Evolutionary conservation across 1,140 invertebrate species (phyloP), one percentile per base, ranked within the genome.

Genomic region (Pachypeltis micranthus): DNA sequence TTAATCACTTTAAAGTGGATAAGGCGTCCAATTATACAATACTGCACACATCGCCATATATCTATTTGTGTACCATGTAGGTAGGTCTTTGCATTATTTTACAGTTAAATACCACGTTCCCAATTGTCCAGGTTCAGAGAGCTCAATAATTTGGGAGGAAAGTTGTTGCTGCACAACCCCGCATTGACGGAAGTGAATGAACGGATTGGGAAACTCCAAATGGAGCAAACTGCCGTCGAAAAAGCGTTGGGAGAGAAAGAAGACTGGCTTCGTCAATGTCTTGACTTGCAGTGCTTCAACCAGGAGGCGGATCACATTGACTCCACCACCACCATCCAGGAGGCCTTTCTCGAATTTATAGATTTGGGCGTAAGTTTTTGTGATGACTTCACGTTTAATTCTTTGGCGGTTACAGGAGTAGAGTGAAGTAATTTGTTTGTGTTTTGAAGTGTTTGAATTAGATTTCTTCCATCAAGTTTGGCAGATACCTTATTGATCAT

Each of bases 281-380:
- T 92, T 19, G 89, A 95, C 69, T 76, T 96, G 57, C 89, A 92
- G 75, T 81, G 88, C 63, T 96, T 98, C 75, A 96, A 95, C 73
- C 83, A 91, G 59, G 96, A 99, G 76, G 95, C 94, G 0, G 94
- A 98, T 75, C 91, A 96, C 72, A 94, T 98, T 64, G 95, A 98
- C 76, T 92, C 94, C 0, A 87, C 91, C 2, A 95, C 90, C 34
- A 91, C 91, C 59, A 90, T 90, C 39, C 94, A 98, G 73, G 88
- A 95, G 73, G 88, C 91, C 0, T 96, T 94, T 75, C 77, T 98
- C 12, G 93, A 96, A 67, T 91, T 89, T 75, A 83, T 83, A 10
- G 85, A 94, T 69, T 79, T 93, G 44, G 94, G 93, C 34, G 91
- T 91, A 75, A 81, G 81, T 79, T 59, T n/a, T n/a, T n/a, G n/a